phyloP scores from a whole-genome alignment of 2,113 vertebrate species.

The Poeciliopsis occidentalis region DNA sequence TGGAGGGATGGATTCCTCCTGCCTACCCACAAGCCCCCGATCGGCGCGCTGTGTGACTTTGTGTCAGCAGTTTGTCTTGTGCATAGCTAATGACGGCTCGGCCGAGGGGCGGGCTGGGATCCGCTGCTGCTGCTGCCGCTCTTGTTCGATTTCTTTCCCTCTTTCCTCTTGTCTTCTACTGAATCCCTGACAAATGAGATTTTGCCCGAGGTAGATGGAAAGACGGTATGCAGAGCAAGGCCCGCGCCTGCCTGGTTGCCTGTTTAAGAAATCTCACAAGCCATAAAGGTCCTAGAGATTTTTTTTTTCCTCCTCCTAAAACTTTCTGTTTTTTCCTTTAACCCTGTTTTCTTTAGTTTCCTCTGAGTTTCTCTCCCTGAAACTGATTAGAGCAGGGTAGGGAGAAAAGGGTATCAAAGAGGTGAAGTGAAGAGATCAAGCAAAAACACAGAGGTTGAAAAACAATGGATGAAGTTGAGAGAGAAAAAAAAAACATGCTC shows the following conservation, averaged over 20 bases:
- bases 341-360: constrained; percentile 7
- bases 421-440: constrained; percentile 49
- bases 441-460: constrained; percentile 56
- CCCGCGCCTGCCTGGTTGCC: constrained; percentile 38
- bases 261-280: constrained; percentile 56
- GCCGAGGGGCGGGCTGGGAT: constrained; percentile 42
- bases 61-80: constrained; percentile 91
- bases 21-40: constrained; percentile 70
- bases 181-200: constrained; percentile 84
- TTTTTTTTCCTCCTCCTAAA: constrained; percentile 28
- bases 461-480: constrained; percentile 56
- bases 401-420: constrained; percentile 9
- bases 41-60: constrained; percentile 77
- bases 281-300: constrained; percentile 41
- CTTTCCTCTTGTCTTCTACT: constrained; percentile 70
- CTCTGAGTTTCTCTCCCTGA: constrained; percentile 16
- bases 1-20: constrained; percentile 64
- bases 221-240: constrained; percentile 30
- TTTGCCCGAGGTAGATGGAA: constrained; percentile 62
- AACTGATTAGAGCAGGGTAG: constrained; percentile 16
- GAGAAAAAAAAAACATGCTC: constrained; percentile 59
- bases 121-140: constrained; percentile 32
- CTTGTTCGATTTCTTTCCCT: constrained; percentile 52
- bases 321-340: constrained; percentile 16
- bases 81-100: constrained; percentile 86